Evolutionary conservation across 2,888 invertebrate genomes (phyloP), one percentile per base, ranked within the genome.

Genomic region (Leptogaster cylindrica): DNA sequence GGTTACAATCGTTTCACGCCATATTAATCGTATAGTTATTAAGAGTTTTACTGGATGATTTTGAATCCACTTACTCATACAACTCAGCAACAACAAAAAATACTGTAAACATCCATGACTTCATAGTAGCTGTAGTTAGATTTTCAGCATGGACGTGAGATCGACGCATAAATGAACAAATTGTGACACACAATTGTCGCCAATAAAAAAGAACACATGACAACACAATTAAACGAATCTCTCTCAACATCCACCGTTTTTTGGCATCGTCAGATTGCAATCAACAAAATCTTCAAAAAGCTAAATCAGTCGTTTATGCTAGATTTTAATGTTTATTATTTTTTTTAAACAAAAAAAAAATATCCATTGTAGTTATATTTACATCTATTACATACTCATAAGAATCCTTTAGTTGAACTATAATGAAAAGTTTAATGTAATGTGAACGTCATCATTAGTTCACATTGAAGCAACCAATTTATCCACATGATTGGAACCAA

Each of bases 1-100:
- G 92, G 93, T 76, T 95, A 93, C 88, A 95, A 94, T 86, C 89
- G 95, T 84, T 95, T 95, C 84, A 89, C 95, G 83, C 95, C 95
- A 78, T 95, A 95, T 83, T 95, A 87, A 87, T 81, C 74, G 74
- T 68, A 69, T 50, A 65, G 51, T 65, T 67, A 69, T 64, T 55
- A 65, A 69, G 33, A 50, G 52, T 39, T 52, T 52, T 52, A 52
- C 52, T 18, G n/a, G 58, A 39, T 58, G 58, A 41, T 58, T 41
- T 58, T 39, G 39, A 39, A 58, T 58, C 58, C 58, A 39, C 16
- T 58, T 58, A 58, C 58, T 58, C 58, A 58, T 39, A 39, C 23
- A 58, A 36, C 23, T 16, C 16, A 52, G 33, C 36, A 58, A n/a
- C n/a, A n/a, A n/a, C n/a, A n/a, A n/a, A 58, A 58, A 58, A 58